These are phyloP conservation scores for Spea hammondii DNA, from an alignment of 2,797 vertebrate genomes.

Conservation along the genomic window DNA sequence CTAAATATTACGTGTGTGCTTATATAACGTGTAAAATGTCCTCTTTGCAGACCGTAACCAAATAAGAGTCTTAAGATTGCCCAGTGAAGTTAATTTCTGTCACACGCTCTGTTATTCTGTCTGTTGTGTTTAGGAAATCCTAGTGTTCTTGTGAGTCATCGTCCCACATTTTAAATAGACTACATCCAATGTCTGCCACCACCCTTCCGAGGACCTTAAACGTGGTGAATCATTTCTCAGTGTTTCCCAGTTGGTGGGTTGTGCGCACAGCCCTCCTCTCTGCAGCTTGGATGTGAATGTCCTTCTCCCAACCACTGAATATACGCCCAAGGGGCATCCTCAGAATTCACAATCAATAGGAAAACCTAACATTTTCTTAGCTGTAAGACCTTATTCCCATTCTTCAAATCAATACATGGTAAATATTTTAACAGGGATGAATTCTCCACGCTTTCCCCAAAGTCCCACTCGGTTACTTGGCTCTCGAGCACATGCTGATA, in stretches of 20 bases:
- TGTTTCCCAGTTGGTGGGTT: conserved; percentile 62
- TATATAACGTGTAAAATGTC: neutral
- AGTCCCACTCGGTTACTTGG: neutral
- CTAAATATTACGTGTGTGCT: neutral
- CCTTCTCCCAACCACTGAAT: conserved; percentile 56
- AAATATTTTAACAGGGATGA: neutral
- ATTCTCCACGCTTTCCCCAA: too few relatives aligned
- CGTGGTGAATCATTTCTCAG: conserved; percentile 63
- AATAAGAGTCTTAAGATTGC: too few relatives aligned
- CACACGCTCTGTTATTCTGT: conserved; percentile 34
- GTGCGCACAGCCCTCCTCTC: conserved; percentile 48
- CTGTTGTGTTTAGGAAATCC: conserved; percentile 59
- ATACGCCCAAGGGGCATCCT: conserved; percentile 59
- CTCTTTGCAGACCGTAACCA: too few relatives aligned
- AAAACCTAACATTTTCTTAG: too few relatives aligned
- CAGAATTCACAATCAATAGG: conserved; percentile 41
- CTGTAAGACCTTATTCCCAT: too few relatives aligned
- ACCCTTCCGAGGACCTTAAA: conserved; percentile 61
- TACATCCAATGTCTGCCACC: conserved; percentile 61
- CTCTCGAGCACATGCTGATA: neutral
- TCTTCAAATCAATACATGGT: too few relatives aligned
- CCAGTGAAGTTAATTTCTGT: neutral
- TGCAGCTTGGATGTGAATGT: conserved; percentile 45
- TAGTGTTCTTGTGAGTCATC: conserved; percentile 65
- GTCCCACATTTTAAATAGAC: conserved; percentile 65